Percentiles rank a stretch among this genome's conserved stretches.
Conservation (phyloP, 2,113 vertebrate species). For the Phoxinus phoxinus region DNA sequence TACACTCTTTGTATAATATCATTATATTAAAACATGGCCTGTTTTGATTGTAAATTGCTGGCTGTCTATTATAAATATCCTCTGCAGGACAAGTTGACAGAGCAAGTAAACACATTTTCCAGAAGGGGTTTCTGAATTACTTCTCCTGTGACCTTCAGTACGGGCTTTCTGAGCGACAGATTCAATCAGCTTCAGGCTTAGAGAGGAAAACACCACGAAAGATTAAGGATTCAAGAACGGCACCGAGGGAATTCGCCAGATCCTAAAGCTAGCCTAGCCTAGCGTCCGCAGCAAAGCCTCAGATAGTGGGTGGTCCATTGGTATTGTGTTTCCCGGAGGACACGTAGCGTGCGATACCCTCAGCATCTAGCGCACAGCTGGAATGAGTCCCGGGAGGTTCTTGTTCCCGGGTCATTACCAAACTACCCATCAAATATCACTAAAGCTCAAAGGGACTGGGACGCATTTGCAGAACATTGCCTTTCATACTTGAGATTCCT, state of each 20-base stretch:
- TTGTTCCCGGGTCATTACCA: conserved; percentile 27
- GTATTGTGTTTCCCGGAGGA: conserved; percentile 47
- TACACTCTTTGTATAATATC: conserved; percentile 26
- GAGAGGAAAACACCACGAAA: conserved; percentile 30
- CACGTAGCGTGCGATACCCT: conserved; percentile 33
- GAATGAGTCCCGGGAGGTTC: conserved; percentile 16
- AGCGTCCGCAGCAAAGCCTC: not conserved
- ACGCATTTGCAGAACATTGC: conserved; percentile 45
- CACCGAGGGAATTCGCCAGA: conserved; percentile 36
- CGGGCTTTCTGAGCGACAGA: conserved; percentile 17
- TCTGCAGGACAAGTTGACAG: conserved; percentile 15
- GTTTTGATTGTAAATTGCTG: conserved; percentile 11
- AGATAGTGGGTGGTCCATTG: conserved; percentile 61
- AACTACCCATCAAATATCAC: conserved; percentile 39
- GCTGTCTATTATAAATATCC: not conserved
- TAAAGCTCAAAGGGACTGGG: conserved; percentile 41
- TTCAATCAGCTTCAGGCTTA: conserved; percentile 41
- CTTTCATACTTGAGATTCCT: conserved; percentile 62
- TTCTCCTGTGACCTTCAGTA: not conserved
- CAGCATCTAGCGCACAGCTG: conserved; percentile 49
- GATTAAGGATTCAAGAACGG: conserved; percentile 19
- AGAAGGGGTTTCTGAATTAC: conserved; percentile 15
- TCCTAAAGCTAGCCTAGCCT: not conserved
- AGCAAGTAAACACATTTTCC: not conserved
- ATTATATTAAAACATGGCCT: conserved; percentile 23